Evolutionary conservation across 2,113 vertebrate genomes (phyloP).

Genomic region (Catharus minimus): DNA sequence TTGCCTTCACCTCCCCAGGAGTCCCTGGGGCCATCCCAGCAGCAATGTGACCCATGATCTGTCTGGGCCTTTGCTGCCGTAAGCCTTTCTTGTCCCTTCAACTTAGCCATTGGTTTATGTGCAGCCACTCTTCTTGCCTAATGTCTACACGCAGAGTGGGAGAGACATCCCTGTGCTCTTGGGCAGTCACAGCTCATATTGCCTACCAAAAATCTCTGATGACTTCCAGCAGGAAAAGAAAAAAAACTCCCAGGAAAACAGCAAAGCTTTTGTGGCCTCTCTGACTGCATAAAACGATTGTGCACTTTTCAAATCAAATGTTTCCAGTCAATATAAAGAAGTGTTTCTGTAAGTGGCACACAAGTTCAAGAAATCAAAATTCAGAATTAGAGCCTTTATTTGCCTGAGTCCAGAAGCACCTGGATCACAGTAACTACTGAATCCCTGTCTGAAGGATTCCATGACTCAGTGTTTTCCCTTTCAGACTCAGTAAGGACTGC

Average conservation of each 20-base stretch:
- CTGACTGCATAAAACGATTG: background rate
- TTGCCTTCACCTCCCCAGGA: background rate
- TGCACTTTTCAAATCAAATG: background rate
- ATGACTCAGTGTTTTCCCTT: rapidly evolving
- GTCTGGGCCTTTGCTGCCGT: background rate
- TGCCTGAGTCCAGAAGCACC: background rate
- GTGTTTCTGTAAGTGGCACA: background rate
- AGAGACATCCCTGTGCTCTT: background rate
- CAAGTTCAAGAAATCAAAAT: background rate
- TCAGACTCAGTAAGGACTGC: background rate
- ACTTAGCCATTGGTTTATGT: background rate
- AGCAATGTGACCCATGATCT: background rate
- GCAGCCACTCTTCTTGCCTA: background rate
- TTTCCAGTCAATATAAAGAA: background rate
- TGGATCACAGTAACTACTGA: background rate
- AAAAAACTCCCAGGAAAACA: background rate
- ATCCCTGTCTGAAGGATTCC: background rate
- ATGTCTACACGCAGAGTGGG: rapidly evolving
- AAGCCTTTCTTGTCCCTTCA: background rate
- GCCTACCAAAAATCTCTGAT: background rate
- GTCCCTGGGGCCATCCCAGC: background rate
- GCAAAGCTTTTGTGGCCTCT: background rate
- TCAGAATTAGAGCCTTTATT: background rate
- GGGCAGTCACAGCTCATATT: background rate
- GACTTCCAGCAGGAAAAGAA: background rate